Evolutionary conservation across 1,140 invertebrate genomes (phyloP), one percentile per base, ranked within the genome.

Genomic region (Drosophila athabasca): DNA sequence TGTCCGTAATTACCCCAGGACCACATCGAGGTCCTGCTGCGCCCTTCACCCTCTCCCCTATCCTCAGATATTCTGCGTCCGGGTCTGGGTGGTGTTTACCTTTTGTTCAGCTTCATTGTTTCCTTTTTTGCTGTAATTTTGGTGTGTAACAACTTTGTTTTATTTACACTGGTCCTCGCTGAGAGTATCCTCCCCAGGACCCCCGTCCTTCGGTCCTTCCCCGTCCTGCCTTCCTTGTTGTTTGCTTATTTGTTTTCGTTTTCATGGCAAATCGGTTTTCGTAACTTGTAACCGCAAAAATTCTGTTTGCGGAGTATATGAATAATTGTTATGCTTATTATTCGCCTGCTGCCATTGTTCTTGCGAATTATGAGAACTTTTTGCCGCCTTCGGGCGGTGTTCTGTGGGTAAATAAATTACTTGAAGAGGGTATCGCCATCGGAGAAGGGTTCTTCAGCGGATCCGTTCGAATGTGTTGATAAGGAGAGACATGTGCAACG

Each of bases 1-100:
- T 90, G 87, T 74, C 87, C 73, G 53, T 83, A 90, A 90, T 90
- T 90, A 89, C 80, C 83, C 76, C 82, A 50, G 48, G 24, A 22
- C 31, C n/a, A n/a, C n/a, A n/a, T 44, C 45, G 53, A 59, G 49
- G 64, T 65, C 55, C 66, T 60, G 13, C 66, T 48, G 57, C 29
- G 26, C 43, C 13, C 24, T 26, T 17, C 54, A 35, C 13, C 44
- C 15, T 51, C 59, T 48, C 46, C 17, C 11, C 17, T 26, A n/a
- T 51, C 15, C 19, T 29, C 5, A 15, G 43, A n/a, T 13, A 5
- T 11, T 13, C 31, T 29, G 41, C 13, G 41, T 55, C 24, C 51
- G 65, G 15, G 31, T 55, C 24, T 55, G 65, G 55, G 61, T 82
- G 75, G 59, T 75, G 69, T 72, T 87, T 76, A 72, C 80, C 67